A percentile compares a stretch with the other conserved stretches of the same genome.
Conservation (phyloP, 2,797 vertebrate genomes). For the Poeciliopsis turneri region DNA sequence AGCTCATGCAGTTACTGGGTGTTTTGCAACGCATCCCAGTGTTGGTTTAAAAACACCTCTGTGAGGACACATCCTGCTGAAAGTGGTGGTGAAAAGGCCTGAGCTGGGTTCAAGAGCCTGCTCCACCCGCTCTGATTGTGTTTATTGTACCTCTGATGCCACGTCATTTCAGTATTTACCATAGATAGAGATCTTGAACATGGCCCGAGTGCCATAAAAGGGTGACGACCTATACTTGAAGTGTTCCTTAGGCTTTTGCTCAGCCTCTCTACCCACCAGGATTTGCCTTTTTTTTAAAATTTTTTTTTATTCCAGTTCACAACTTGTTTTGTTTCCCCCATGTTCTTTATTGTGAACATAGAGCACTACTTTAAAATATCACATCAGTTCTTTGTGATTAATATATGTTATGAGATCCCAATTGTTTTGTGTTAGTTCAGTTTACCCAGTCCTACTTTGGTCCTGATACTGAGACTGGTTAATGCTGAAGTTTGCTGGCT, state of each 20-base stretch:
- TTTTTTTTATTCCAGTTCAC: slow-evolving; percentile 11
- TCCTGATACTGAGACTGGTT: slow-evolving; percentile 50
- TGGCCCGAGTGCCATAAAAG: slow-evolving; percentile 34
- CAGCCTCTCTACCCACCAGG: slow-evolving; percentile 27
- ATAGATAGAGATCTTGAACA: slow-evolving; percentile 13
- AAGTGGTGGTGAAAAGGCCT: slow-evolving; percentile 51
- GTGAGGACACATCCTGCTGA: slow-evolving; percentile 42
- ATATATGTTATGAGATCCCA: not conserved
- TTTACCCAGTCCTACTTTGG: slow-evolving; percentile 23
- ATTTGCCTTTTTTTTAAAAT: not conserved
- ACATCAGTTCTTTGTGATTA: slow-evolving; percentile 27
- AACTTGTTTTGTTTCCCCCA: not conserved
- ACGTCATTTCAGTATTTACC: slow-evolving; percentile 36
- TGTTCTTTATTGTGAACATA: not conserved
- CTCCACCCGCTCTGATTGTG: slow-evolving; percentile 36
- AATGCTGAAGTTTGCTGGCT: slow-evolving; percentile 70
- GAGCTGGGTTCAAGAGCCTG: slow-evolving; percentile 59
- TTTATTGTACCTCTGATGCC: slow-evolving; percentile 28
- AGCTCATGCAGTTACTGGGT: slow-evolving; percentile 8
- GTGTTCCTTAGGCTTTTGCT: slow-evolving; percentile 39
- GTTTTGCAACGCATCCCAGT: slow-evolving; percentile 29
- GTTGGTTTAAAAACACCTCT: slow-evolving; percentile 42
- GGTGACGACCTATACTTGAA: slow-evolving; percentile 18
- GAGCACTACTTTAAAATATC: not conserved
- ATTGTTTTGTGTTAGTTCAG: slow-evolving; percentile 21